Evolutionary conservation across 2,888 invertebrate species (phyloP).

Genomic region (Folsomia manolachei): DNA sequence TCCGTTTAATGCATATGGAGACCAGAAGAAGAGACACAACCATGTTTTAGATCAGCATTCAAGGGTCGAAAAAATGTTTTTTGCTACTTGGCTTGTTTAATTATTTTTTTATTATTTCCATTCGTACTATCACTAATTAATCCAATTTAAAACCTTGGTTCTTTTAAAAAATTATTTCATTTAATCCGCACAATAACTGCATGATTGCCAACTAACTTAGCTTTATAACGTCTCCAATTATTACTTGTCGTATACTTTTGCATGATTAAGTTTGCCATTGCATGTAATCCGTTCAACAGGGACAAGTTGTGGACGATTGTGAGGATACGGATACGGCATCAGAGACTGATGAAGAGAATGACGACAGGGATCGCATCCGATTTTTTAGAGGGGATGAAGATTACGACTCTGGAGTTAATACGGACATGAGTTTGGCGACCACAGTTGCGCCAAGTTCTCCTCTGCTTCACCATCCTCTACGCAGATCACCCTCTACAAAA

Average conservation of each 20-base stretch:
- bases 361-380: constrained; percentile 12
- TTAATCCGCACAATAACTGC: background rate
- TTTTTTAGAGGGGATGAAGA: constrained; percentile 36
- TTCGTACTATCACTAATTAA: background rate
- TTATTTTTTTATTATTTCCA: background rate
- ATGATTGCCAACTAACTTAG: no score
- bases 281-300: constrained; percentile 18
- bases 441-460: constrained; percentile 45
- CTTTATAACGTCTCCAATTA: background rate
- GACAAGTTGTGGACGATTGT: constrained; percentile 33
- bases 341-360: constrained; percentile 36
- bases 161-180: background rate
- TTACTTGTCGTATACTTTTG: background rate
- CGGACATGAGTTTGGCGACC: constrained; percentile 46
- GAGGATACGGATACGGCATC: constrained; percentile 29
- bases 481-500: constrained; percentile 46
- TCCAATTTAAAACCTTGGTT: background rate
- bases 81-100: background rate
- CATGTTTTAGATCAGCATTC: no score
- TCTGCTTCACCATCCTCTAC: constrained; percentile 33
- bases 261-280: background rate
- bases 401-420: constrained; percentile 47
- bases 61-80: no score
- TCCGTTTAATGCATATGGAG: background rate
- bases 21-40: no score